Base-by-base conservation (phyloP, 2,888 invertebrate species). In the Sicus ferrugineus region DNA sequence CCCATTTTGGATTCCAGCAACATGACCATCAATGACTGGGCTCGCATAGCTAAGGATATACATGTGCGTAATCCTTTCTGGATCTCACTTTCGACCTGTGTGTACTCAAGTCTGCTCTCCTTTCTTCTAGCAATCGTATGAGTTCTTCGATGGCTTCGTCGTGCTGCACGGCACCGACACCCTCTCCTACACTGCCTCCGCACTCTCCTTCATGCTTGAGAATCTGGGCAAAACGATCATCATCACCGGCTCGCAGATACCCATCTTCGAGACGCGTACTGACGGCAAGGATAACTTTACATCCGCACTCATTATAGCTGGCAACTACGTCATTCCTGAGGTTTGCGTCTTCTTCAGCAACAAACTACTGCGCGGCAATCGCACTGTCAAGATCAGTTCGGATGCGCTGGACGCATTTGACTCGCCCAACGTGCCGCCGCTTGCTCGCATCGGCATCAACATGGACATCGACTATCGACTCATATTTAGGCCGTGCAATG, bases 101-200 rank as follows among this genome's bases (percentile, higher is more conserved):
- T 30, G 9, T 58, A 26, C 48, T 28, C 11, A 21, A 21, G 42
- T 21, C 62, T 65, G 28, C 19, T 61, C 7, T 54, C 30, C 61
- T 9, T 52, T 38, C 28, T 59, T 68, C 61, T 46, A 95, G 94
- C 87, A 89, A 85, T 88, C 89, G 48, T 95, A 95, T 76, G 89
- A 92, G 74, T 84, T 90, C 54, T 98, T 91, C 81, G 96, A 98
- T 80, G 97, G 97, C 0, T 98, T 98, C 80, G 95, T 98, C 0
- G 89, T 98, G 1, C 89, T 98, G 0, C 98, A 98, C 81, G 98
- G 98, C 0, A 98, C 96, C 0, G 98, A 98, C 82, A 98, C 98
- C 0, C 87, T 98, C 76, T 92, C 95, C 6, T 98, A 97, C 84
- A 97, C 98, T 0, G 96, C 98, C 0, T 97, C 97, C 0, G 97